Base-by-base conservation (phyloP, 2,888 invertebrate species). In the Scaptomyza flava region DNA sequence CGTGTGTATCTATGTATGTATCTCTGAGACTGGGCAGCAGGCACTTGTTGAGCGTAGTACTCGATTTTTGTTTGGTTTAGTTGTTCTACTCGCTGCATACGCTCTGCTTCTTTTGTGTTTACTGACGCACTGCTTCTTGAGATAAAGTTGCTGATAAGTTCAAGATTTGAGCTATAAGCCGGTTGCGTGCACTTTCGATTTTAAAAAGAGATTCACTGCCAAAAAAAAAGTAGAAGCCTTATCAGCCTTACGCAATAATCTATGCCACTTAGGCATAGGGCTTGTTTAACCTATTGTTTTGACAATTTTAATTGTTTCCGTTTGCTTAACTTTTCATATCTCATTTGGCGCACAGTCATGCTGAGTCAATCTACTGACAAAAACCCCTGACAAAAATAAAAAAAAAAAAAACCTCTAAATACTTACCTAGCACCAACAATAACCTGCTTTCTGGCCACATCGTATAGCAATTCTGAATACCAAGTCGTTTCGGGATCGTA, bases 381-480 rank as follows among this genome's bases (percentile, higher is more conserved):
- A 51, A 42, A 57, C 27, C 27, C 27, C 27, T 27, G 27, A 43
- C 42, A 51, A 45, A 42, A 11, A 38, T 8, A 7, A 23, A 33
- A 45, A 42, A 11, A 38, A 4, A 7, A 23, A 33, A 17, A 9
- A 50, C 48, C 20, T 6, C 20, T 27, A 11, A 41, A 23, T 20
- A 72, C 94, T 94, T 93, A 97, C 97, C 96, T 95, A 82, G 97
- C 97, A 78, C 98, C 98, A 81, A 97, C 96, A 88, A 98, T 94
- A 85, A 98, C 94, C 92, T 98, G 97, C 92, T 96, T 96, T 90
- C 97, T 94, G 78, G 96, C 95, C 65, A 96, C 95, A 93, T 98
- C 98, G 91, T 98, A 96, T 62, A 97, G 93, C 90, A 98, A 93
- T 93, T 96, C 96, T 54, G 96, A 96, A 92, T 95, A 98, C 78